Conservation (phyloP, 2,888 invertebrate species). For the Drosophila mettleri region DNA sequence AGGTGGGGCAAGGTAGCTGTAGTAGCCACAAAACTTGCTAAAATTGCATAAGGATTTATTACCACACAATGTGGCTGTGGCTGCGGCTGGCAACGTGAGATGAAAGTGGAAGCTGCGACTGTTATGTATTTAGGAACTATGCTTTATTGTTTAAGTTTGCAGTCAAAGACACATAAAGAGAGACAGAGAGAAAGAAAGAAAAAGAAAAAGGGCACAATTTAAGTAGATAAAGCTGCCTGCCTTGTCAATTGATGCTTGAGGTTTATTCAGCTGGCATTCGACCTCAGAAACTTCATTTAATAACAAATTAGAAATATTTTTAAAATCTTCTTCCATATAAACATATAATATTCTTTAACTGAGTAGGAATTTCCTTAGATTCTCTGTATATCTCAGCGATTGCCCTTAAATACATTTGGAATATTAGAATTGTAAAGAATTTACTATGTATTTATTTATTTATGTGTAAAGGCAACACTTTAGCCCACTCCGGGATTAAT, state of each 20-base stretch:
- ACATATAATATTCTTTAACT: no score
- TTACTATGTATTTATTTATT: neutral
- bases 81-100: neutral
- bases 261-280: neutral
- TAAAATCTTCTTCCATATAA: no score
- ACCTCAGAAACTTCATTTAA: no score
- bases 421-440: neutral
- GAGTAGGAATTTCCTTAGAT: no score
- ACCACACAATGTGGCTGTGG: conserved; percentile 6
- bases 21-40: conserved; percentile 8
- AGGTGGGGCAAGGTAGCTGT: neutral
- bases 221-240: neutral
- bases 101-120: conserved; percentile 9
- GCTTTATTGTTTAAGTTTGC: conserved; percentile 2
- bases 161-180: neutral
- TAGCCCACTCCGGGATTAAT: neutral
- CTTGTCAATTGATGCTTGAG: neutral
- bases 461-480: no score
- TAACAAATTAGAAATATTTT: no score
- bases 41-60: conserved; percentile 53
- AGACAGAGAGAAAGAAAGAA: neutral
- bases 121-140: neutral
- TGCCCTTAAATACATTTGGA: neutral
- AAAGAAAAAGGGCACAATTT: neutral
- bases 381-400: neutral